Evolutionary conservation across 2,888 invertebrate genomes (phyloP).

Genomic region (Sminthurides aquaticus): DNA sequence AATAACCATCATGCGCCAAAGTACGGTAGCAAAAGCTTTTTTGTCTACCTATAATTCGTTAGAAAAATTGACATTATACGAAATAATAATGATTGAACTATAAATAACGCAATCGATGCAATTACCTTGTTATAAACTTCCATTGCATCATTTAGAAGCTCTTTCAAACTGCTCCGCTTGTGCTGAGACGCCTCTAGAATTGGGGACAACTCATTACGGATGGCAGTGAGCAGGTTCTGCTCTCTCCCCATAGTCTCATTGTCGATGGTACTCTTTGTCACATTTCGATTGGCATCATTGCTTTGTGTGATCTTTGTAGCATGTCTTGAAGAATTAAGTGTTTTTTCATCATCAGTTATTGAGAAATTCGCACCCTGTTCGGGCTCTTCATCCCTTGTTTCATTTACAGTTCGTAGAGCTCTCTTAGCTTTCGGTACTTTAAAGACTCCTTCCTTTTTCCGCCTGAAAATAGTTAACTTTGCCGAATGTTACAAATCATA

Average conservation of each 20-base stretch:
- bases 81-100: neutral
- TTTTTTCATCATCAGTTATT: neutral
- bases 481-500: too few relatives aligned
- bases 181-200: slow-evolving; percentile 16
- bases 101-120: neutral
- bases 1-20: slow-evolving; percentile 22
- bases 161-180: neutral
- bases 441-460: neutral
- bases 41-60: slow-evolving; percentile 12
- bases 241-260: neutral
- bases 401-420: neutral
- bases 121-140: slow-evolving; percentile 4
- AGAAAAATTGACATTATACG: neutral
- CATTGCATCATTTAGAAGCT: slow-evolving; percentile 1
- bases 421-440: neutral
- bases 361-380: neutral
- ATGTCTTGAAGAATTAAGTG: neutral
- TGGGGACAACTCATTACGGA: slow-evolving; percentile 2
- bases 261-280: neutral
- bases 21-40: slow-evolving; percentile 17
- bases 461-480: too few relatives aligned
- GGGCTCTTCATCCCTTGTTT: neutral
- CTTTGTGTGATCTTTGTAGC: neutral
- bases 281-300: neutral
- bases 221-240: neutral